These are phyloP conservation scores for Lucilia cuprina DNA, from an alignment of 1,140 invertebrate genomes.

Conservation along the genomic window DNA sequence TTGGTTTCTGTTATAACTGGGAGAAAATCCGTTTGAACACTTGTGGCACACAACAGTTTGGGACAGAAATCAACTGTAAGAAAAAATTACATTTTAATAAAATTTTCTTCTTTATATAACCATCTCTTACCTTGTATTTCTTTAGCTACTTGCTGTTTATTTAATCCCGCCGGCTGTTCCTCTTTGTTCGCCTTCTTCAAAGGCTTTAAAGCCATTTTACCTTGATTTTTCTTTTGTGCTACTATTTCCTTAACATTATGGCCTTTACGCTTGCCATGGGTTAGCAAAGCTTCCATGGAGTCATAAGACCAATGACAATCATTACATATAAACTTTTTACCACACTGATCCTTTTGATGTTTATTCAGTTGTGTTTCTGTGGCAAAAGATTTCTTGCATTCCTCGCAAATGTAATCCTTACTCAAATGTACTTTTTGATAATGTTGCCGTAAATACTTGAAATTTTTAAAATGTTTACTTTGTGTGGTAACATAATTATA, in stretches of 20 bases:
- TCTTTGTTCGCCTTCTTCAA: background rate
- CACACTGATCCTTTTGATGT: constrained; percentile 66
- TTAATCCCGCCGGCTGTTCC: background rate
- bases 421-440: constrained; percentile 69
- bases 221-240: background rate
- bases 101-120: background rate
- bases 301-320: constrained; percentile 66
- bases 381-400: constrained; percentile 67
- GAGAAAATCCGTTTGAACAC: constrained; percentile 10
- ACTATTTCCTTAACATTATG: constrained; percentile 56
- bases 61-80: constrained; percentile 12
- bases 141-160: background rate
- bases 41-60: background rate
- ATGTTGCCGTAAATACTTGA: constrained; percentile 64
- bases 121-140: constrained; percentile 1
- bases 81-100: background rate
- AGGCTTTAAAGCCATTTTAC: background rate
- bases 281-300: constrained; percentile 67
- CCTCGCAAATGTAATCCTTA: constrained; percentile 64
- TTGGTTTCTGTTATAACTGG: background rate
- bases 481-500: constrained; percentile 45
- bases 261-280: constrained; percentile 66
- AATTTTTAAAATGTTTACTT: constrained; percentile 46
- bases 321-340: constrained; percentile 65
- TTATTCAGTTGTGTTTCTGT: constrained; percentile 62